phyloP scores from a whole-genome alignment of 1,140 invertebrate species.

The Lordiphosa collinella region DNA sequence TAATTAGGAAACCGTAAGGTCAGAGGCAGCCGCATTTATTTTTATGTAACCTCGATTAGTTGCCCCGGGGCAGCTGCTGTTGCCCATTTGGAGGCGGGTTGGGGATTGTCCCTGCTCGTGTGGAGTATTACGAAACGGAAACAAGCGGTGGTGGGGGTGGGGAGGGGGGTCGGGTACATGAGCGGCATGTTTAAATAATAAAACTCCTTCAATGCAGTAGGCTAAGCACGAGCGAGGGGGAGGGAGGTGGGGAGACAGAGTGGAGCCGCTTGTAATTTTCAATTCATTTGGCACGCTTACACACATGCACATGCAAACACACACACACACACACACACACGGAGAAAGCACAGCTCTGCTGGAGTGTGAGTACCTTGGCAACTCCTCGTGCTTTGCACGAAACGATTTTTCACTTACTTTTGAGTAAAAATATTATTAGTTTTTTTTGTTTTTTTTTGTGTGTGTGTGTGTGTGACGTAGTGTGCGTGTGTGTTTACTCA shows the following conservation, averaged over 20 bases:
- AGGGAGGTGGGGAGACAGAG: constrained; percentile 17
- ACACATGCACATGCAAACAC: constrained; percentile 25
- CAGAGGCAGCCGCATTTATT: constrained; percentile 32
- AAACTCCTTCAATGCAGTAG: constrained; percentile 56
- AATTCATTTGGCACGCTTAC: constrained; percentile 71
- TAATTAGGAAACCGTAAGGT: constrained; percentile 30
- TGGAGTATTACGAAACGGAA: constrained; percentile 77
- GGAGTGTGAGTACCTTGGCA: constrained; percentile 9
- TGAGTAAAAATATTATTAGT: constrained; percentile 2
- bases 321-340: not conserved
- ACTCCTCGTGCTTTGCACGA: constrained; percentile 70
- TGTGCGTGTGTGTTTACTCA: constrained; percentile 59
- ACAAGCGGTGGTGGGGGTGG: constrained; percentile 34
- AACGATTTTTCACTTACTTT: constrained; percentile 58
- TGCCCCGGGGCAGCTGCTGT: not conserved
- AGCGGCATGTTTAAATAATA: constrained; percentile 57
- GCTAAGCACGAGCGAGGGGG: not conserved
- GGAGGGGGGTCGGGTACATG: not conserved
- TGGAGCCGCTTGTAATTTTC: constrained; percentile 73
- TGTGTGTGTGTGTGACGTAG: not conserved
- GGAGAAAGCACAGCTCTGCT: constrained; percentile 13
- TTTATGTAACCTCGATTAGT: constrained; percentile 62
- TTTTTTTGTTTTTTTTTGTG: constrained; percentile 1
- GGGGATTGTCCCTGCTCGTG: too few species aligned
- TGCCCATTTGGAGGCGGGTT: constrained; percentile 14